Percentiles rank a stretch among this genome's conserved stretches.
phyloP scores from a whole-genome alignment of 2,888 invertebrate genomes.

The Ypsolopha sequella region DNA sequence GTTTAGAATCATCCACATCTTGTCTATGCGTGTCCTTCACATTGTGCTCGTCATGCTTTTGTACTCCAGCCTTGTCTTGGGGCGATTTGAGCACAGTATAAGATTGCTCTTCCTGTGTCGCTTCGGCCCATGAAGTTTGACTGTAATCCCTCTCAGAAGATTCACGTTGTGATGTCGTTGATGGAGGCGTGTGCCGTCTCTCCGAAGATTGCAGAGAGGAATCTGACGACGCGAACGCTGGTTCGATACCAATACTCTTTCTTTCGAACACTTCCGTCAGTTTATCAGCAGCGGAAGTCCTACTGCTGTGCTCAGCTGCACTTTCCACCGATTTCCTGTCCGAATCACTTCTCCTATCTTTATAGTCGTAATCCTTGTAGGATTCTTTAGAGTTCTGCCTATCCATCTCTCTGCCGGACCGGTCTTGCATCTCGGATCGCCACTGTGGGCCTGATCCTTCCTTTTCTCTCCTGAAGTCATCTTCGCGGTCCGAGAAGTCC shows the following conservation, averaged over 20 bases:
- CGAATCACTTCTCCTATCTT: slow-evolving; percentile 61
- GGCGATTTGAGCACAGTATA: slow-evolving; percentile 21
- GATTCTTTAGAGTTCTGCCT: slow-evolving; percentile 62
- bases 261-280: slow-evolving; percentile 62
- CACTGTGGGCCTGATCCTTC: slow-evolving; percentile 56
- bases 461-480: slow-evolving; percentile 57
- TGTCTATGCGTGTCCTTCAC: slow-evolving; percentile 21
- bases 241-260: slow-evolving; percentile 50
- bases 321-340: slow-evolving; percentile 51
- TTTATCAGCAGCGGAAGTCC: slow-evolving; percentile 56
- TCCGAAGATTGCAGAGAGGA: slow-evolving; percentile 51
- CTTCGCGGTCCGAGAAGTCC: slow-evolving; percentile 61
- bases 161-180: slow-evolving; percentile 50
- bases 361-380: slow-evolving; percentile 64
- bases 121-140: slow-evolving; percentile 63
- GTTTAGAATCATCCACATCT: slow-evolving; percentile 25
- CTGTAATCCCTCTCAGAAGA: slow-evolving; percentile 55
- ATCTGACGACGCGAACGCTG: slow-evolving; percentile 39
- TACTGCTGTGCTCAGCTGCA: slow-evolving; percentile 41
- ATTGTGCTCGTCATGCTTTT: slow-evolving; percentile 27
- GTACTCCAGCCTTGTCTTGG: slow-evolving; percentile 24
- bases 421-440: slow-evolving; percentile 64
- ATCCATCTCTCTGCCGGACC: slow-evolving; percentile 50
- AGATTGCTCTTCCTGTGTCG: slow-evolving; percentile 45
- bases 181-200: slow-evolving; percentile 57